Conservation (phyloP, 1,140 invertebrate genomes). For the Drosophila insularis region DNA sequence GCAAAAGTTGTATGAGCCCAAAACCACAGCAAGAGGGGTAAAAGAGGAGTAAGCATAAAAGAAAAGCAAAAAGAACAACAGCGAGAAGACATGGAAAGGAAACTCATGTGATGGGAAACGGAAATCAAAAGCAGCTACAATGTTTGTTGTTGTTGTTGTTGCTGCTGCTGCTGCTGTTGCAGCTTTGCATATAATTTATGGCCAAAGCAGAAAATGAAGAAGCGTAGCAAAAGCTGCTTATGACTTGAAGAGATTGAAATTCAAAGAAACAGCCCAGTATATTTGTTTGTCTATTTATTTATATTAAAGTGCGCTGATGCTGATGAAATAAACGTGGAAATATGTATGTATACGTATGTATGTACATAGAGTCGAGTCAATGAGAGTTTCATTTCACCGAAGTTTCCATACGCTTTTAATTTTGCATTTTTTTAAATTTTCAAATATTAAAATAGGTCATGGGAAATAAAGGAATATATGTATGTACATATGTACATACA, state of each 20-base stretch:
- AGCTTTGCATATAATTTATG: slow-evolving; percentile 80
- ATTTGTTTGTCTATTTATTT: slow-evolving; percentile 1
- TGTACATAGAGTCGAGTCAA: neutral
- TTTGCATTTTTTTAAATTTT: too few species aligned
- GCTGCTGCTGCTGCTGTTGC: slow-evolving; percentile 32
- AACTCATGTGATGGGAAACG: slow-evolving; percentile 78
- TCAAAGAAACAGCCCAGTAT: slow-evolving; percentile 14
- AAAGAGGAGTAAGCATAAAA: slow-evolving; percentile 23
- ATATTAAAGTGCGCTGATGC: slow-evolving; percentile 14
- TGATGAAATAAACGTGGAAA: neutral
- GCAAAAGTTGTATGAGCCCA: slow-evolving; percentile 66
- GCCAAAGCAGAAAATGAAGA: slow-evolving; percentile 31
- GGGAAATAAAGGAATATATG: too few species aligned
- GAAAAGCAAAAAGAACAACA: slow-evolving; percentile 48
- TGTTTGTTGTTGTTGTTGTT: slow-evolving; percentile 42
- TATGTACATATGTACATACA: too few species aligned
- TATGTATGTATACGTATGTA: too few species aligned
- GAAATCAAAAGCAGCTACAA: slow-evolving; percentile 80
- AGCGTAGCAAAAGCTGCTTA: slow-evolving; percentile 73
- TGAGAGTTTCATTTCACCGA: neutral
- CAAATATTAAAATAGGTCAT: too few species aligned
- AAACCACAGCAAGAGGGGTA: slow-evolving; percentile 49
- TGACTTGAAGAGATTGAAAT: slow-evolving; percentile 62
- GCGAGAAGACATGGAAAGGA: slow-evolving; percentile 45
- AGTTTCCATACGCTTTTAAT: neutral